Evolutionary conservation across 2,888 invertebrate species (phyloP).

Genomic region (Stenolophus ochropezus): DNA sequence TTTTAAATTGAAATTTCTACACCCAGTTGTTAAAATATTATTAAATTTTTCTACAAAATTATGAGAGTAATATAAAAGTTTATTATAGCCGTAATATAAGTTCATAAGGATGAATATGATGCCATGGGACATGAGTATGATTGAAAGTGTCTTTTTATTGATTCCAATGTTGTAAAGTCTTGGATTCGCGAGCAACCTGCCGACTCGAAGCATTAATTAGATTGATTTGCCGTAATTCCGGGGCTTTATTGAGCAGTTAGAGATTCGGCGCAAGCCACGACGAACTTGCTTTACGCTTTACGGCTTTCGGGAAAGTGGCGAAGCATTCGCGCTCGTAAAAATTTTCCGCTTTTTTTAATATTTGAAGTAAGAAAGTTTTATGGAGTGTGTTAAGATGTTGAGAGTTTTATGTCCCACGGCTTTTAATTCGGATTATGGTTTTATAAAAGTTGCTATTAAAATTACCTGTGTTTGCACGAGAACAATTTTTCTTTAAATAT

Average conservation of each 20-base stretch:
- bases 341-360: conserved; percentile 50
- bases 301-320: conserved; percentile 28
- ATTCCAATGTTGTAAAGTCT: neutral
- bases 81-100: too few species aligned
- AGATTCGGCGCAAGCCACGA: conserved; percentile 30
- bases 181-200: neutral
- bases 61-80: too few species aligned
- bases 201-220: conserved; percentile 32
- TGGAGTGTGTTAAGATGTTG: conserved; percentile 38
- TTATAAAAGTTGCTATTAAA: conserved; percentile 42
- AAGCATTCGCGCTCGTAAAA: conserved; percentile 49
- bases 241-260: conserved; percentile 51
- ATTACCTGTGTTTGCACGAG: conserved; percentile 21
- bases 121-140: too few species aligned
- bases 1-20: too few species aligned
- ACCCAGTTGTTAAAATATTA: too few species aligned
- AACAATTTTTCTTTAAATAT: conserved; percentile 27
- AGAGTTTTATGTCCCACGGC: conserved; percentile 40
- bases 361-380: conserved; percentile 52
- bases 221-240: conserved; percentile 53
- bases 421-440: conserved; percentile 55
- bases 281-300: conserved; percentile 53
- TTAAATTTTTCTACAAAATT: too few species aligned
- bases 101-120: too few species aligned
- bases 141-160: neutral